Percentiles rank a stretch among this genome's conserved stretches.
Conservation (phyloP, 2,888 invertebrate genomes). For the Pandemis heparana region DNA sequence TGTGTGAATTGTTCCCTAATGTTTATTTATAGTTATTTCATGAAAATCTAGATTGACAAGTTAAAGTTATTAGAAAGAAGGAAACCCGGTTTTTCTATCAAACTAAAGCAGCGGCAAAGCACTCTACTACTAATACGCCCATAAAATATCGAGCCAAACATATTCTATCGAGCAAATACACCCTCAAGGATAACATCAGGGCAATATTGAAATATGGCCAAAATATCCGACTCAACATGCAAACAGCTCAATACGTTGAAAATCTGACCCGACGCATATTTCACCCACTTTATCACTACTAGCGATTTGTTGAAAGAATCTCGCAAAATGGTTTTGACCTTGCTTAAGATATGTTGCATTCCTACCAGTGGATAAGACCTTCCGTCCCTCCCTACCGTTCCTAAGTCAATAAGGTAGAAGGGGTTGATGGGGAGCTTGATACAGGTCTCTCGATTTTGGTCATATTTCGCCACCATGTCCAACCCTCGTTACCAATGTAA, state of each 20-base stretch:
- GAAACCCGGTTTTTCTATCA: neutral
- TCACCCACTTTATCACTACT: conserved; percentile 37
- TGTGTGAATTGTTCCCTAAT: no score
- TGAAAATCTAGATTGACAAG: no score
- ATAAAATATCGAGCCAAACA: neutral
- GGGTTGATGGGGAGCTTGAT: neutral
- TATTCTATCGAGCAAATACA: conserved; percentile 1
- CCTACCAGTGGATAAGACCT: conserved; percentile 25
- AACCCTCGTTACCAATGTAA: conserved; percentile 38
- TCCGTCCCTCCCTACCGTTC: conserved; percentile 3
- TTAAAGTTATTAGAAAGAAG: no score
- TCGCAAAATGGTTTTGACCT: conserved; percentile 42
- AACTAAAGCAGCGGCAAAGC: neutral
- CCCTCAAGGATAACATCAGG: neutral
- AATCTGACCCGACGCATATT: conserved; percentile 43
- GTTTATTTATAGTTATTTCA: no score
- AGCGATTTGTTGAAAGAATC: conserved; percentile 43
- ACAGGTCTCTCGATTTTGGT: conserved; percentile 18
- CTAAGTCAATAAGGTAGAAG: neutral
- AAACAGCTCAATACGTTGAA: conserved; percentile 42
- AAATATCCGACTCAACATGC: conserved; percentile 37
- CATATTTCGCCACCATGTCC: conserved; percentile 40
- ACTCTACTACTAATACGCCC: neutral
- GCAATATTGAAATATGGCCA: conserved; percentile 35
- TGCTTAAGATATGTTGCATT: conserved; percentile 40